Conservation (phyloP, 1,140 invertebrate species). For the Anastatus disparis region DNA sequence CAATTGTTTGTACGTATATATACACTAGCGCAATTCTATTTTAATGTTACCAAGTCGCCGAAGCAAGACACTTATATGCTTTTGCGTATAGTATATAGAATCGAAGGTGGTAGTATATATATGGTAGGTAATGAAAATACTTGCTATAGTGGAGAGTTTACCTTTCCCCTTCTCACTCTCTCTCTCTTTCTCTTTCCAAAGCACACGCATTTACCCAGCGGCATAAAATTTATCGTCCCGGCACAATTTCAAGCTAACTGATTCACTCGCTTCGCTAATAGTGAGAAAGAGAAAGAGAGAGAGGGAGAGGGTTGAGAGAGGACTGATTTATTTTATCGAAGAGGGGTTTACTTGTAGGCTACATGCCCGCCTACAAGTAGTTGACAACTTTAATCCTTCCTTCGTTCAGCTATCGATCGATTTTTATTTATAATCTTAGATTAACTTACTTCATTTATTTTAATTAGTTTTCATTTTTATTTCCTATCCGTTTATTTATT, state of each 20-base stretch:
- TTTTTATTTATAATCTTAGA: no score
- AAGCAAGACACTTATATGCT: slow-evolving; percentile 42
- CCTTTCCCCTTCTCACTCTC: no score
- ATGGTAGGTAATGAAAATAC: no score
- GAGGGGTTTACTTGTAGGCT: no score
- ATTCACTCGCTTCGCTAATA: slow-evolving; percentile 59
- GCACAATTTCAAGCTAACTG: slow-evolving; percentile 59
- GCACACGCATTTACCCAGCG: slow-evolving; percentile 51
- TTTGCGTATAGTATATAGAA: no score
- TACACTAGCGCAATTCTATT: slow-evolving; percentile 63
- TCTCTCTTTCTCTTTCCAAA: no score
- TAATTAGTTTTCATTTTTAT: background rate
- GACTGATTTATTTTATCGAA: slow-evolving; percentile 59
- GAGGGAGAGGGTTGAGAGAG: slow-evolving; percentile 49
- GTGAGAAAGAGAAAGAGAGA: no score
- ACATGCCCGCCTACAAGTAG: slow-evolving; percentile 34
- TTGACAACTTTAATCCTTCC: slow-evolving; percentile 36
- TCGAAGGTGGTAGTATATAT: no score
- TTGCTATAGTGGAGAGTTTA: no score
- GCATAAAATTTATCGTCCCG: slow-evolving; percentile 61
- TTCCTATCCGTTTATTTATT: no score
- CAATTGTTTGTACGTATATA: slow-evolving; percentile 67
- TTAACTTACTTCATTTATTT: no score
- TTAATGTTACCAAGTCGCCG: slow-evolving; percentile 54
- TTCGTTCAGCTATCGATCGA: background rate